Percentiles rank a stretch among this genome's conserved stretches.
These are phyloP conservation scores for Schizopygopsis malacanthus DNA, from an alignment of 2,797 vertebrate genomes.

Conservation along the genomic window DNA sequence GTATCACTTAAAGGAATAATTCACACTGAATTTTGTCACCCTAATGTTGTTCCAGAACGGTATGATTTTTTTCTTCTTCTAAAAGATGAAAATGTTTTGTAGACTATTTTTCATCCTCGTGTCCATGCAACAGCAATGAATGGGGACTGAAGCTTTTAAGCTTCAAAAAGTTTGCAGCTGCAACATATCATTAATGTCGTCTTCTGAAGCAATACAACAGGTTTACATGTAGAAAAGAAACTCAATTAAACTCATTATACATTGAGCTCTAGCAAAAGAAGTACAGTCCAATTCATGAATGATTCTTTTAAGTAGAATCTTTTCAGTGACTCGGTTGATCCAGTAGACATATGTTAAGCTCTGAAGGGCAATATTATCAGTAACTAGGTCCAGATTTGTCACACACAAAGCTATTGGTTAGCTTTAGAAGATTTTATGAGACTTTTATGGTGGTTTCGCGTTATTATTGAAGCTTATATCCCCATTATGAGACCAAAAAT, in stretches of 20 bases:
- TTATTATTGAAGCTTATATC: background rate
- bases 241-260: background rate
- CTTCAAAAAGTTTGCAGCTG: constrained; percentile 3
- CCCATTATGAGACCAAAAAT: background rate
- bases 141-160: background rate
- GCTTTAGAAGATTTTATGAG: background rate
- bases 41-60: background rate
- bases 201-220: background rate
- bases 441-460: background rate
- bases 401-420: background rate
- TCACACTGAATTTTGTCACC: background rate
- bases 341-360: background rate
- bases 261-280: background rate
- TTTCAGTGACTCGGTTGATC: background rate
- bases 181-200: background rate
- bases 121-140: too few species aligned
- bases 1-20: constrained; percentile 12
- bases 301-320: background rate
- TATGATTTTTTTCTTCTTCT: background rate
- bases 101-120: background rate
- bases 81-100: background rate
- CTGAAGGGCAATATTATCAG: constrained; percentile 5
- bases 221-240: background rate
- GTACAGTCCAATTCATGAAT: background rate
- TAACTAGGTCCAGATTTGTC: background rate